A percentile compares a stretch with the other conserved stretches of the same genome.
phyloP scores from a whole-genome alignment of 2,797 vertebrate species.

The Cyclura pinguis region DNA sequence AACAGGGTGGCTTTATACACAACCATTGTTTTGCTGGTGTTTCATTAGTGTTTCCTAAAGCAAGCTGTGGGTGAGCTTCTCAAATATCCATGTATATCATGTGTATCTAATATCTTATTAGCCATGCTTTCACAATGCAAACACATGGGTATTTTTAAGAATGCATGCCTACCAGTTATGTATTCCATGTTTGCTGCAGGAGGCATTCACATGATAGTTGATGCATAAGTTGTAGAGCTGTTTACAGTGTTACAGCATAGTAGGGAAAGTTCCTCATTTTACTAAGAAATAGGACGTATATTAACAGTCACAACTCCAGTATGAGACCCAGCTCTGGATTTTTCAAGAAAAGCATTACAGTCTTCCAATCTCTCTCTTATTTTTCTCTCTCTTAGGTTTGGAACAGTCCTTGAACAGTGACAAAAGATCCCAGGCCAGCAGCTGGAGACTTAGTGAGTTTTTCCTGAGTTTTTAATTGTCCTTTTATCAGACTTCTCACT shows the following conservation, averaged over 20 bases:
- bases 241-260: rapidly evolving
- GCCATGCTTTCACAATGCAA: neutral
- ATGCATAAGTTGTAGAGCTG: neutral
- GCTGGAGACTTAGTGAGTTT: slow-evolving; percentile 67
- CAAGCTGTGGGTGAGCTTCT: neutral
- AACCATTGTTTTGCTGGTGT: neutral
- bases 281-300: neutral
- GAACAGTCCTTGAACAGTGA: slow-evolving; percentile 2
- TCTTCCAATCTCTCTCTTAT: slow-evolving; percentile 44
- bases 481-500: neutral
- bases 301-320: neutral
- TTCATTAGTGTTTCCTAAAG: neutral
- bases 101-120: neutral
- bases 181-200: neutral
- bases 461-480: neutral
- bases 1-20: neutral
- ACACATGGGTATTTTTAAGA: neutral
- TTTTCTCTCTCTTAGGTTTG: slow-evolving; percentile 61
- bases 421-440: slow-evolving; percentile 39
- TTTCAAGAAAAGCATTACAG: neutral
- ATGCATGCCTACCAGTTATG: neutral
- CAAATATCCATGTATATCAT: neutral
- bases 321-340: neutral
- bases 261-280: slow-evolving; percentile 34
- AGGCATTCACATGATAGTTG: neutral